Conservation (phyloP, 2,113 vertebrate genomes). For the Ictalurus punctatus region DNA sequence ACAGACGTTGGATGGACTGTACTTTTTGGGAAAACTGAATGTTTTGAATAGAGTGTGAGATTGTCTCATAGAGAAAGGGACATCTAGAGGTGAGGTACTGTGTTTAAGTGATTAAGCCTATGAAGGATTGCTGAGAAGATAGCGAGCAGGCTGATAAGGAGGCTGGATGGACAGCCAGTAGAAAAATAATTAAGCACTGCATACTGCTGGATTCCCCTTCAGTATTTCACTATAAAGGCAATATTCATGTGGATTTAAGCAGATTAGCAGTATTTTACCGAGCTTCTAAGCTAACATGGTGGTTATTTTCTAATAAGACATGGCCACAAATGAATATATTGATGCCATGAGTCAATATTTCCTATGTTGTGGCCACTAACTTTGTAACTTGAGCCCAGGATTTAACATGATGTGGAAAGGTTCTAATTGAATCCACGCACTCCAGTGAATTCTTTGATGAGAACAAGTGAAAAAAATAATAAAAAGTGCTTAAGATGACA, state of each 20-base stretch:
- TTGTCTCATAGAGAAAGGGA: too few relatives aligned
- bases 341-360: not conserved
- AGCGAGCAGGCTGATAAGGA: not conserved
- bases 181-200: not conserved
- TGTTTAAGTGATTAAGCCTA: not conserved
- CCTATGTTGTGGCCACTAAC: not conserved
- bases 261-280: not conserved
- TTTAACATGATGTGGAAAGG: not conserved
- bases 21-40: too few relatives aligned
- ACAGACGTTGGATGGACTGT: too few relatives aligned
- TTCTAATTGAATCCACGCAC: not conserved
- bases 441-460: not conserved
- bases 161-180: not conserved
- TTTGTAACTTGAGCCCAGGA: not conserved
- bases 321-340: not conserved
- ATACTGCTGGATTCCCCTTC: not conserved
- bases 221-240: not conserved
- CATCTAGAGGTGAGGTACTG: too few relatives aligned
- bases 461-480: not conserved
- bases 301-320: not conserved
- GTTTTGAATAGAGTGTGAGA: too few relatives aligned
- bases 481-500: not conserved
- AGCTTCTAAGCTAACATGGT: not conserved
- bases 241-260: not conserved
- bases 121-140: not conserved